phyloP scores from a whole-genome alignment of 2,797 vertebrate species.

The Ctenopoma kingsleyae region DNA sequence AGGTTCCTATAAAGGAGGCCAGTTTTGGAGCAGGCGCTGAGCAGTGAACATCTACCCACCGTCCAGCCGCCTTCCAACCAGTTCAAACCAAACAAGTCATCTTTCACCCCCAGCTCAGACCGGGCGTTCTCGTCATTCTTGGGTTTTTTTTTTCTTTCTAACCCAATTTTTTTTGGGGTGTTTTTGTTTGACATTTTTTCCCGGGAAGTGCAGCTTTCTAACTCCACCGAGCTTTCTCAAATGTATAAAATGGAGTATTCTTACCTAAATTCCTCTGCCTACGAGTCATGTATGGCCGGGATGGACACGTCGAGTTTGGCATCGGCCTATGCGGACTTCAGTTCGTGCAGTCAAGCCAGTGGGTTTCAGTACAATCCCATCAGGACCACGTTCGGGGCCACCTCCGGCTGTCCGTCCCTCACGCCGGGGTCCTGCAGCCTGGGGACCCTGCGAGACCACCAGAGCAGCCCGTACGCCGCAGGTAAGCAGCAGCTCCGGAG shows the following conservation, averaged over 20 bases:
- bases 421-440: slow-evolving; percentile 99
- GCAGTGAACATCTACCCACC: slow-evolving; percentile 95
- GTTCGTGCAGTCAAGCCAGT: slow-evolving; percentile 99
- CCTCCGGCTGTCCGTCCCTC: slow-evolving; percentile 97
- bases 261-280: slow-evolving; percentile 99
- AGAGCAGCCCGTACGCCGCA: slow-evolving; percentile 99
- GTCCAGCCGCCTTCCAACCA: slow-evolving; percentile 87
- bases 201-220: slow-evolving; percentile 83
- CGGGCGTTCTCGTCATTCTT: slow-evolving; percentile 65
- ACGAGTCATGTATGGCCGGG: slow-evolving; percentile 99
- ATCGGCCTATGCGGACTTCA: slow-evolving; percentile 99
- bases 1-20: slow-evolving; percentile 98
- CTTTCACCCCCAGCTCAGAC: slow-evolving; percentile 74
- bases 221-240: slow-evolving; percentile 94
- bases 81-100: slow-evolving; percentile 79
- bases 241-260: slow-evolving; percentile 99
- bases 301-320: slow-evolving; percentile 99
- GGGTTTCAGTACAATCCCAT: slow-evolving; percentile 99
- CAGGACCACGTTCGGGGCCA: slow-evolving; percentile 98
- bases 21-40: slow-evolving; percentile 98
- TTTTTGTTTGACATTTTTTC: slow-evolving; percentile 59
- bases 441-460: slow-evolving; percentile 98
- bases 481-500: slow-evolving; percentile 92
- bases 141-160: slow-evolving; percentile 54
- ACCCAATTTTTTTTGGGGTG: slow-evolving; percentile 68